Conservation (phyloP, 2,888 invertebrate species). For the Junonia oenone region DNA sequence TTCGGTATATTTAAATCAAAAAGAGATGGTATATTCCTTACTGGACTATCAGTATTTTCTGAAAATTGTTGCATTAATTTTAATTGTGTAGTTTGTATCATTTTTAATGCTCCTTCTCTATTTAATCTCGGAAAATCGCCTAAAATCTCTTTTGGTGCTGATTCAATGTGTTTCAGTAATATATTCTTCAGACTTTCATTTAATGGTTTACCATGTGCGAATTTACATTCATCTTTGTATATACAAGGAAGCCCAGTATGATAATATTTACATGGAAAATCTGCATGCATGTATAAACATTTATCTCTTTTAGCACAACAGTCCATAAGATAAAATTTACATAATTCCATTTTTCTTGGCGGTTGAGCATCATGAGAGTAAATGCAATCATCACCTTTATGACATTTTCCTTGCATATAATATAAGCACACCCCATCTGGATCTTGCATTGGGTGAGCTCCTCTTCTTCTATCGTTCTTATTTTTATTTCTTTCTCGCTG, state of each 20-base stretch:
- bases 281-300: slow-evolving; percentile 97
- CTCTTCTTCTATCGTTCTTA: slow-evolving; percentile 73
- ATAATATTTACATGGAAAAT: slow-evolving; percentile 98
- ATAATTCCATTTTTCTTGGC: slow-evolving; percentile 93
- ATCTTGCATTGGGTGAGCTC: slow-evolving; percentile 81
- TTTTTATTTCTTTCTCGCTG: slow-evolving; percentile 74
- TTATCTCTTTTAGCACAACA: slow-evolving; percentile 97
- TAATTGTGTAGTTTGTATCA: slow-evolving; percentile 69
- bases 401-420: slow-evolving; percentile 94
- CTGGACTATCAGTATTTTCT: slow-evolving; percentile 50
- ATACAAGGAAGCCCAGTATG: slow-evolving; percentile 94
- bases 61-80: slow-evolving; percentile 67
- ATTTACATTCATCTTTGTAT: slow-evolving; percentile 92
- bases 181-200: slow-evolving; percentile 86
- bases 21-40: slow-evolving; percentile 63
- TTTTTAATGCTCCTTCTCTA: slow-evolving; percentile 85
- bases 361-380: slow-evolving; percentile 91
- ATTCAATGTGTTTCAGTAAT: slow-evolving; percentile 88
- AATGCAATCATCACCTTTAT: slow-evolving; percentile 90
- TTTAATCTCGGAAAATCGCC: slow-evolving; percentile 93
- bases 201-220: slow-evolving; percentile 93
- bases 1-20: slow-evolving; percentile 71
- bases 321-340: slow-evolving; percentile 97
- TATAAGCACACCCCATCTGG: slow-evolving; percentile 88
- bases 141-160: slow-evolving; percentile 93